These are phyloP conservation scores for Diplodus sargus DNA, from an alignment of 2,797 vertebrate species.

Conservation along the genomic window DNA sequence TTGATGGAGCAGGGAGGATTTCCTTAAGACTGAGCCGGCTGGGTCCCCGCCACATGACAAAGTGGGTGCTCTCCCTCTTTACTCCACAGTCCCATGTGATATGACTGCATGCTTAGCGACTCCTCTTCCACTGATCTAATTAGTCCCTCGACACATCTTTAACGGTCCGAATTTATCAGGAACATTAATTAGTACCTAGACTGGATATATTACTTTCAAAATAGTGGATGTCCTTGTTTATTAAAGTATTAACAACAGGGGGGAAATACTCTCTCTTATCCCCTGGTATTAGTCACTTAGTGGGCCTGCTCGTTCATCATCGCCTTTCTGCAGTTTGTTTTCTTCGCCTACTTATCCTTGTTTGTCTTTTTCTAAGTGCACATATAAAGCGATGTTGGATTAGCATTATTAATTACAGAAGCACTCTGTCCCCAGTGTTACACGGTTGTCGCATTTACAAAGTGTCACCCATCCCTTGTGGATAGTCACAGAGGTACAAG, in stretches of 20 bases:
- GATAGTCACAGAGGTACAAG: conserved; percentile 20
- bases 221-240: conserved; percentile 82
- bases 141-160: conserved; percentile 83
- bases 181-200: conserved; percentile 84
- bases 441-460: conserved; percentile 58
- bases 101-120: conserved; percentile 75
- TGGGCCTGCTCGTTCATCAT: conserved; percentile 75
- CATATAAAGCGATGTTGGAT: conserved; percentile 74
- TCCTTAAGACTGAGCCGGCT: conserved; percentile 53
- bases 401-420: conserved; percentile 76
- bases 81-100: conserved; percentile 70
- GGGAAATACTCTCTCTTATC: conserved; percentile 67
- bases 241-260: conserved; percentile 80
- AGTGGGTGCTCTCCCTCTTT: conserved; percentile 73
- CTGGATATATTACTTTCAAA: conserved; percentile 82
- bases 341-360: conserved; percentile 72
- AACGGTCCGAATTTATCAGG: conserved; percentile 84
- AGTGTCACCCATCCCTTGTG: conserved; percentile 56
- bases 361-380: conserved; percentile 76
- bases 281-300: conserved; percentile 77
- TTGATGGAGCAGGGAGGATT: conserved; percentile 65
- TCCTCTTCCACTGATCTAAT: conserved; percentile 85
- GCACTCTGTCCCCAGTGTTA: conserved; percentile 38
- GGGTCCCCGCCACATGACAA: conserved; percentile 69
- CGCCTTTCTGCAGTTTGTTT: conserved; percentile 55